phyloP scores from a whole-genome alignment of 2,113 vertebrate species.

The Podocnemis expansa region DNA sequence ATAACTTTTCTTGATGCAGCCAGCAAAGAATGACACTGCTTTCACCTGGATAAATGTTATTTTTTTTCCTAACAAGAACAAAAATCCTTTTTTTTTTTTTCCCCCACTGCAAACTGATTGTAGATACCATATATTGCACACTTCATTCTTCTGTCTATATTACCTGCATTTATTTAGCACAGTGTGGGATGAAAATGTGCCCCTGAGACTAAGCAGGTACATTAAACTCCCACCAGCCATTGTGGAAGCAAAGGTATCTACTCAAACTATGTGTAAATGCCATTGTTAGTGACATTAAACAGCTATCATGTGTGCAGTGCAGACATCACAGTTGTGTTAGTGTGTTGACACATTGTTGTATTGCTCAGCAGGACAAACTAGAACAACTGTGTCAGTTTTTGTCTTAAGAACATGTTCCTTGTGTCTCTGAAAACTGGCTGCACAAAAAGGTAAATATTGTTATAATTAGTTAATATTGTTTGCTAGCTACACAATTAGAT shows the following conservation, averaged over 20 bases:
- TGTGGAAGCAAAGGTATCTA: slow-evolving; percentile 15
- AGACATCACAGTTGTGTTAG: slow-evolving; percentile 35
- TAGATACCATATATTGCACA: slow-evolving; percentile 6
- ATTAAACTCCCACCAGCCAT: slow-evolving; percentile 53
- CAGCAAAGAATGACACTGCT: neutral
- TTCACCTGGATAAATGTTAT: neutral
- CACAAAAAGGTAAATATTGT: slow-evolving; percentile 64
- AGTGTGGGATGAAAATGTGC: slow-evolving; percentile 47
- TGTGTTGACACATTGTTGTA: slow-evolving; percentile 35
- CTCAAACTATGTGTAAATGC: slow-evolving; percentile 13
- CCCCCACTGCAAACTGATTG: neutral
- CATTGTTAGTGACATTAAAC: slow-evolving; percentile 50
- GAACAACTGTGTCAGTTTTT: slow-evolving; percentile 48
- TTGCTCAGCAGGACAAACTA: slow-evolving; percentile 63
- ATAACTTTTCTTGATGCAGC: neutral
- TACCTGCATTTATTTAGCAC: slow-evolving; percentile 51
- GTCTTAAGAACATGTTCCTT: slow-evolving; percentile 45
- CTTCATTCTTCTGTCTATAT: slow-evolving; percentile 47
- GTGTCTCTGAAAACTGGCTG: slow-evolving; percentile 52
- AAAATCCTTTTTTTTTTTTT: neutral
- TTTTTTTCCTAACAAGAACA: neutral
- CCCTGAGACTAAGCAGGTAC: slow-evolving; percentile 37
- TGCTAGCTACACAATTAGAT: slow-evolving; percentile 54
- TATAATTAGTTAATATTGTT: slow-evolving; percentile 59
- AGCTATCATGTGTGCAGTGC: slow-evolving; percentile 25